These are phyloP conservation scores for Zele albiditarsus DNA, from an alignment of 2,888 invertebrate species.

Conservation along the genomic window DNA sequence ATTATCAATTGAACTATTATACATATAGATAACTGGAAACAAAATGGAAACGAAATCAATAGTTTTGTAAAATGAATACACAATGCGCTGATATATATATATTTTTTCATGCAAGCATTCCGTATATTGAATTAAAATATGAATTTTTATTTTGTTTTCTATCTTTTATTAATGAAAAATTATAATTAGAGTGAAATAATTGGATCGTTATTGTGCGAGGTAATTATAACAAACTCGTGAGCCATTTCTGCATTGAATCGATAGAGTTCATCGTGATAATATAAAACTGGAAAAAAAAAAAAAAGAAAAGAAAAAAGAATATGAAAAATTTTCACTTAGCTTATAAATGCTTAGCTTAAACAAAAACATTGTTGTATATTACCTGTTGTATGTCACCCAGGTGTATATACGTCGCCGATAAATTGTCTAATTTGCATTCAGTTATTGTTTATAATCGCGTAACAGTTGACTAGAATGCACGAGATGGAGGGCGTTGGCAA, in stretches of 20 bases:
- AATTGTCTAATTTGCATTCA: constrained; percentile 52
- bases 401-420: constrained; percentile 37
- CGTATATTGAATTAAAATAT: no score
- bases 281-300: background rate
- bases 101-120: no score
- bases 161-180: background rate
- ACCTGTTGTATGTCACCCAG: background rate
- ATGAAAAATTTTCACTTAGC: background rate
- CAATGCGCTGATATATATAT: no score
- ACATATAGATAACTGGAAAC: no score
- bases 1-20: no score
- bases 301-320: background rate
- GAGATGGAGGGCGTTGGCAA: constrained; percentile 37
- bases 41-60: no score
- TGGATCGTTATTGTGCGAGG: background rate
- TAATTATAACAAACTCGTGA: background rate
- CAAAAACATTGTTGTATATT: background rate
- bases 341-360: background rate
- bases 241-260: background rate
- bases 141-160: no score
- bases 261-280: background rate
- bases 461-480: constrained; percentile 22
- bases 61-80: no score
- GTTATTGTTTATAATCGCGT: constrained; percentile 50
- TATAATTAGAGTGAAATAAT: background rate